Base-by-base conservation (phyloP, 2,113 vertebrate species). In the Chionis minor region DNA sequence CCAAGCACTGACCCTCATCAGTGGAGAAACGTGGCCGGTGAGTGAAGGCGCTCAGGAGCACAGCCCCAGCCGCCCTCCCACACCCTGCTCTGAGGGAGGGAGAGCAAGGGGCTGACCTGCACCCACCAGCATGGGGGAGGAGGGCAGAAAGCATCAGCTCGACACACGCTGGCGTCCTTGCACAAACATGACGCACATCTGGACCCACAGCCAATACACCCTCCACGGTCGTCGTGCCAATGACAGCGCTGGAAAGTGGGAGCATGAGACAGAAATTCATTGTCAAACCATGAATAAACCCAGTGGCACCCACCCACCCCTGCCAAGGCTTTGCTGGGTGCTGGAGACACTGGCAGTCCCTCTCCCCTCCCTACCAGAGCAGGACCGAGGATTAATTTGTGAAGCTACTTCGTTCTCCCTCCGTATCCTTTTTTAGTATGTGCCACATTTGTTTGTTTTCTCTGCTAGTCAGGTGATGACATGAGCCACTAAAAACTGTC, bases 371-470 rank as follows among this genome's bases (percentile, higher is more conserved):
- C 30, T 22, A 19, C 18, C 32, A 33, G 40, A 66, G 40, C 16
- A 77, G 32, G 23, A 77, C 10, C 16, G 49, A 86, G 45, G 30
- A 74, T 44, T 79, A 75, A 82, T 42, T 85, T 82, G 32, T 45
- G 44, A 92, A 81, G 26, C 38, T 58, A 45, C 58, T 80, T 81
- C 10, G 2, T 73, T 62, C 42, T 82, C 44, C 42, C 16, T 66
- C 19, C 0, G 0, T 73, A 40, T 66, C 49, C 58, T 63, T 91
- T 92, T 91, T 92, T 49, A 95, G 94, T 32, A 67, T 5, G 20
- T 38, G 67, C 78, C 55, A 65, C 81, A 89, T 80, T 78, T 87
- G 77, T 81, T 95, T 92, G 81, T 61, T 95, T 96, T 92, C 82
- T 93, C 55, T 67, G 33, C 45, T 65, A 87, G 87, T 91, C 87